Percentiles rank a stretch among this genome's conserved stretches.
These are phyloP conservation scores for Arion vulgaris DNA, from an alignment of 1,140 invertebrate genomes.

Conservation along the genomic window DNA sequence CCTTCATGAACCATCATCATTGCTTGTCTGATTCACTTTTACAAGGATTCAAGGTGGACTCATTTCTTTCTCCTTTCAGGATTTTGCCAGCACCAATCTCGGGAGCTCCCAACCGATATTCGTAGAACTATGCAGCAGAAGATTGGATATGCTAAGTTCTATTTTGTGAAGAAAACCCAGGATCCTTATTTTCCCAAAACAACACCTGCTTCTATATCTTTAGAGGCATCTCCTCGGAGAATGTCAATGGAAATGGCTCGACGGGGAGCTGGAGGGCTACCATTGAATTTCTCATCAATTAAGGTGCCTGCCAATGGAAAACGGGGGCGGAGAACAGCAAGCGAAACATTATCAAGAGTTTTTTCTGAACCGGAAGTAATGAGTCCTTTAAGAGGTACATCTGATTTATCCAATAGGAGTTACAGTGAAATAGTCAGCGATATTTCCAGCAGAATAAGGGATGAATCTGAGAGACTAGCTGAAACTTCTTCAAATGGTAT, in stretches of 20 bases:
- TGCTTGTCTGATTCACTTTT: neutral
- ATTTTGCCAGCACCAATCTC: constrained; percentile 36
- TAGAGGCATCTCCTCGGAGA: constrained; percentile 28
- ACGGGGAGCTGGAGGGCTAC: neutral
- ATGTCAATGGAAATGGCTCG: constrained; percentile 39
- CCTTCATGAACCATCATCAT: constrained; percentile 1
- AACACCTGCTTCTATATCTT: constrained; percentile 25
- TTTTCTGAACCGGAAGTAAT: constrained; percentile 12
- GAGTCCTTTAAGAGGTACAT: neutral
- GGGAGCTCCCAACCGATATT: constrained; percentile 32
- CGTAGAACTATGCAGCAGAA: constrained; percentile 37
- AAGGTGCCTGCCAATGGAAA: neutral
- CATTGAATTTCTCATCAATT: neutral
- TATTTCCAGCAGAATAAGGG: neutral
- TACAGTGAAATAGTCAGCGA: constrained; percentile 7
- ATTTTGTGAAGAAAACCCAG: constrained; percentile 36
- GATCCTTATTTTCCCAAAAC: constrained; percentile 20
- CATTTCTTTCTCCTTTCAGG: constrained; percentile 31
- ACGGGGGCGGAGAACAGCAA: neutral
- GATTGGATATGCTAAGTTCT: constrained; percentile 37
- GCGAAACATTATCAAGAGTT: neutral
- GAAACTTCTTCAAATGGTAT: neutral
- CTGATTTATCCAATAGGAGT: neutral
- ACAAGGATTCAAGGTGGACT: constrained; percentile 21
- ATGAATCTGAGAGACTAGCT: neutral